Percentiles rank a stretch among this genome's conserved stretches.
Evolutionary conservation across 2,113 vertebrate genomes (phyloP).

Genomic region (Phaetusa simplex): DNA sequence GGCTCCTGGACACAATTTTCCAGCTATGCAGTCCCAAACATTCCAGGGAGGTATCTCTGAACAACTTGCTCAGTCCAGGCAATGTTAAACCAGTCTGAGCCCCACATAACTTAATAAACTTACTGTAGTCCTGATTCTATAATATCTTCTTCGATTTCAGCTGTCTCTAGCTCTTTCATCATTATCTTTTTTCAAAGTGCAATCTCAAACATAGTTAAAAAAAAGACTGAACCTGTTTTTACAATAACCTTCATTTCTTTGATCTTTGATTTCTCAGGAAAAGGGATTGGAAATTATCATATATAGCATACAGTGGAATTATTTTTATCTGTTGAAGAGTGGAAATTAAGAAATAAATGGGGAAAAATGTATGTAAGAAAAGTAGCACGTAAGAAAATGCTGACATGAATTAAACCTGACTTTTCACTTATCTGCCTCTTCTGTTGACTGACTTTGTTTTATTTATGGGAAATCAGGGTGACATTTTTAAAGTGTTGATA

Average conservation of each 20-base stretch:
- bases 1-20: not conserved
- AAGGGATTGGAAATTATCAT: not conserved
- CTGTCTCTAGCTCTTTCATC: not conserved
- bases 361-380: not conserved
- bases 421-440: not conserved
- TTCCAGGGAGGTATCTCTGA: not conserved
- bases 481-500: not conserved
- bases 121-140: not conserved
- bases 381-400: not conserved
- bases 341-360: not conserved
- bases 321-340: not conserved
- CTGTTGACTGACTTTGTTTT: not conserved
- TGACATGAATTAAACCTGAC: not conserved
- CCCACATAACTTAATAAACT: not conserved
- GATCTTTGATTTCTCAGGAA: not conserved
- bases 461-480: not conserved
- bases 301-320: not conserved
- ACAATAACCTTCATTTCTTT: not conserved
- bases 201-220: not conserved
- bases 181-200: not conserved
- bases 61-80: not conserved
- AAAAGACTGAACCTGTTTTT: not conserved
- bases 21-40: rapidly evolving
- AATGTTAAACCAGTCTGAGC: not conserved
- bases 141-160: not conserved